Evolutionary conservation across 2,888 invertebrate species (phyloP), one percentile per base, ranked within the genome.

Genomic region (Caenorhabditis sp.): DNA sequence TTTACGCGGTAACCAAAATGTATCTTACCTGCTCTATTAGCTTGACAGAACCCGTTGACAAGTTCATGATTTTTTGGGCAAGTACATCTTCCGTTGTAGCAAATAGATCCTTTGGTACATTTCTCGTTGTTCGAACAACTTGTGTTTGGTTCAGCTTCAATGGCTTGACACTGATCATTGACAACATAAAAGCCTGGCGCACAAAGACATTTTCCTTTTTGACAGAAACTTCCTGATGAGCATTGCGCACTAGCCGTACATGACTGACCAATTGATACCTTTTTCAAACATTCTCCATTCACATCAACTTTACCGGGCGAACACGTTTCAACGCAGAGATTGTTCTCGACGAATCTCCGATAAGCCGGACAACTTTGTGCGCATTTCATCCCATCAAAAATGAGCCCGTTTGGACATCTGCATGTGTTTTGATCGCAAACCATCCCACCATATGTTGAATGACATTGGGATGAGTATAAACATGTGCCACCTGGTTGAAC

Each of bases 231-330:
- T 36, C 86, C 84, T 21, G 83, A 85, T 21, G 76, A 79, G 58
- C 88, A 88, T 66, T 88, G 88, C 6, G 82, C 78, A 66, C 83
- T 86, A 53, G 86, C 82, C n/a, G 69, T 49, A 58, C 88, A 88
- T 6, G 73, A 49, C 31, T 83, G 78, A 3, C 83, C 85, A 19
- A 88, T 86, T 2, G 70, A 69, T 0, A 82, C 82, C 24, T 81
- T 76, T 49, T 81, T 81, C n/a, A 85, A 71, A 67, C 88, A 88
- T 31, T 80, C 70, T 6, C 86, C 86, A 53, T 80, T 72, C 53
- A 83, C 72, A 59, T 88, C 88, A 12, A 88, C 82, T 58, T 88
- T 81, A 26, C 77, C 83, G 8, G 78, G 36, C 6, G 80, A 81
- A 60, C 87, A 87, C 1, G 77, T 81, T 55, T 81, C 84, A 14